Conservation (phyloP, 2,113 vertebrate genomes). For the Tragelaphus scriptus region DNA sequence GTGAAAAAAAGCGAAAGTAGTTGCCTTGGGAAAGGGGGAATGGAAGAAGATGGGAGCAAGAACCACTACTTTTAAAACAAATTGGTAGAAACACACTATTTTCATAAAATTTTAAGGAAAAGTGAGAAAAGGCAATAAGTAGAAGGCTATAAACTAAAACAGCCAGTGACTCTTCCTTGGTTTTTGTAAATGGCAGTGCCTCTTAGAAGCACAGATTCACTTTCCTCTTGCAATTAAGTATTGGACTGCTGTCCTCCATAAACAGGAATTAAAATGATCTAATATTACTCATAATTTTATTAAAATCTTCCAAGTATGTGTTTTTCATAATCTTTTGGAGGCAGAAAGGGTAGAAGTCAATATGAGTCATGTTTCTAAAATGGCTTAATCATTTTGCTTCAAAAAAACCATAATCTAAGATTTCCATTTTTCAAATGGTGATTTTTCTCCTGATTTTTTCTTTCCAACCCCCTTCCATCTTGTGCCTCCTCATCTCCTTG, state of each 20-base stretch:
- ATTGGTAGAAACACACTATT: neutral
- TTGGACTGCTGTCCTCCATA: neutral
- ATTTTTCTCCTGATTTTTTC: neutral
- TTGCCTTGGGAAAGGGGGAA: neutral
- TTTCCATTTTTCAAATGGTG: neutral
- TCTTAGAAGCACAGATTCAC: neutral
- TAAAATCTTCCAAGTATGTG: slow-evolving; percentile 60
- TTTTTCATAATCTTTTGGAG: slow-evolving; percentile 57
- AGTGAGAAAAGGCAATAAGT: neutral
- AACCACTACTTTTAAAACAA: neutral
- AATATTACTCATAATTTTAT: slow-evolving; percentile 44
- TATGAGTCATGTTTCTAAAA: slow-evolving; percentile 50
- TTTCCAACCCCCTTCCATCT: neutral
- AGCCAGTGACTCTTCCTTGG: neutral
- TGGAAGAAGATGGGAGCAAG: neutral
- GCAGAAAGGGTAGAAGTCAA: slow-evolving; percentile 32
- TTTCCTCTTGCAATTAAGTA: neutral
- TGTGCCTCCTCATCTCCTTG: neutral
- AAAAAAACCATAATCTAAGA: neutral
- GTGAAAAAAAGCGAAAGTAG: neutral
- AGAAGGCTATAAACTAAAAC: neutral
- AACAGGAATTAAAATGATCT: slow-evolving; percentile 43
- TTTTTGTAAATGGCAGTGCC: neutral
- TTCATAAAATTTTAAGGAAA: neutral
- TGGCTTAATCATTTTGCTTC: neutral